Percentiles rank a stretch among this genome's conserved stretches.
These are phyloP conservation scores for Xylota segnis DNA, from an alignment of 2,888 invertebrate genomes.

Conservation along the genomic window DNA sequence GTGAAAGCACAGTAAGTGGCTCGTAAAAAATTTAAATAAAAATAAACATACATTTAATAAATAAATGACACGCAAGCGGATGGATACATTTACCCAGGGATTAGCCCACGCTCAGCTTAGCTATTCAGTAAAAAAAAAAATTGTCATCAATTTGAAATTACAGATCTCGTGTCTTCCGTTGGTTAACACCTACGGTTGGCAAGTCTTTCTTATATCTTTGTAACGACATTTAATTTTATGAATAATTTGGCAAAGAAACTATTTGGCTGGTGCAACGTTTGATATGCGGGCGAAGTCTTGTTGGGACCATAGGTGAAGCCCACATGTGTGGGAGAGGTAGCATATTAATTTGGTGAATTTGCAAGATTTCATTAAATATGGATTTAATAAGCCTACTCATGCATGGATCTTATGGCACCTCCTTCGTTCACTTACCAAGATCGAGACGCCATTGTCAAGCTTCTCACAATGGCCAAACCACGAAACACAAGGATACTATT, in stretches of 20 bases:
- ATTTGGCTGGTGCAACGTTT: not conserved
- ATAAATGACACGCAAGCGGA: not conserved
- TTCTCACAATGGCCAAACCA: too few relatives aligned
- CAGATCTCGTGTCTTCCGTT: slow-evolving; percentile 22
- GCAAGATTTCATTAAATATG: too few relatives aligned
- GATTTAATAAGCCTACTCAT: too few relatives aligned
- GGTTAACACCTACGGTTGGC: slow-evolving; percentile 24
- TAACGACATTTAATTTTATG: not conserved
- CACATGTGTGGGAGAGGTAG: not conserved
- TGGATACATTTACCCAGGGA: not conserved
- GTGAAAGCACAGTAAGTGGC: not conserved
- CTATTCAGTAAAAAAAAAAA: slow-evolving; percentile 1
- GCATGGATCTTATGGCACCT: too few relatives aligned
- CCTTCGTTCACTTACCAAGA: too few relatives aligned
- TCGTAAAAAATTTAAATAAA: not conserved
- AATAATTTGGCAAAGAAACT: slow-evolving; percentile 1
- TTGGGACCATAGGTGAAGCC: not conserved
- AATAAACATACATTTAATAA: not conserved
- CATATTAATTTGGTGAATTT: too few relatives aligned
- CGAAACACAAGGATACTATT: too few relatives aligned
- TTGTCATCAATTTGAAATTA: slow-evolving; percentile 31
- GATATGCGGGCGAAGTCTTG: not conserved
- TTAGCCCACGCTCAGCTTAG: slow-evolving; percentile 8
- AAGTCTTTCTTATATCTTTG: not conserved
- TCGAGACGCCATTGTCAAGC: too few relatives aligned